phyloP scores from a whole-genome alignment of 1,140 invertebrate genomes.

The Leptinotarsa lineolata region DNA sequence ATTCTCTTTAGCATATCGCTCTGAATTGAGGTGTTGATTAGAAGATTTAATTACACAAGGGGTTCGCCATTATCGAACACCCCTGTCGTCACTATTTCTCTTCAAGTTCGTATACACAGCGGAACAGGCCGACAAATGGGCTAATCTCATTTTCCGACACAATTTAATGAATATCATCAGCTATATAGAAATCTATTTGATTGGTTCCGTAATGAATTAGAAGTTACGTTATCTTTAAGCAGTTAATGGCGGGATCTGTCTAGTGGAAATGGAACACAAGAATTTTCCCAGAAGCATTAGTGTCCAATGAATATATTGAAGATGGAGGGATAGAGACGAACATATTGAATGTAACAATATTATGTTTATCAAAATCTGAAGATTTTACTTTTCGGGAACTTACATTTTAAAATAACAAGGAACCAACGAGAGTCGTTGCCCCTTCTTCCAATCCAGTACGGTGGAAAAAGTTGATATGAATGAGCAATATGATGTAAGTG shows the following conservation, averaged over 20 bases:
- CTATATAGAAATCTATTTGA: constrained; percentile 3
- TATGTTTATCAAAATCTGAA: too few species aligned
- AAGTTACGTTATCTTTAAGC: not conserved
- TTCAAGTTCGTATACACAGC: not conserved
- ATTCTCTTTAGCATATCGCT: constrained; percentile 47
- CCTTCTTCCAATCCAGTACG: too few species aligned
- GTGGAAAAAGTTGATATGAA: too few species aligned
- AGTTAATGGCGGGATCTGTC: not conserved
- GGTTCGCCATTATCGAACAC: constrained; percentile 43
- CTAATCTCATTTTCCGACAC: not conserved
- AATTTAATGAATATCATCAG: constrained; percentile 6
- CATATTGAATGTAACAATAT: too few species aligned
- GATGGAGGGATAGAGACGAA: too few species aligned
- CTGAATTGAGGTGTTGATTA: constrained; percentile 56
- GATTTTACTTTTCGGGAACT: too few species aligned
- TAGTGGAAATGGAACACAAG: not conserved
- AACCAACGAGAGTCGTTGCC: too few species aligned
- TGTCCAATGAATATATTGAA: too few species aligned
- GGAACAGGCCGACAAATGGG: not conserved
- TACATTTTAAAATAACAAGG: too few species aligned
- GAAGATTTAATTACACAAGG: constrained; percentile 55
- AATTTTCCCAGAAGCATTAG: too few species aligned
- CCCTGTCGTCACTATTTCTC: constrained; percentile 35
- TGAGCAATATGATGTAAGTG: too few species aligned
- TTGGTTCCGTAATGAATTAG: not conserved